phyloP scores from a whole-genome alignment of 2,113 vertebrate species.

The Nannobrachium achirus region DNA sequence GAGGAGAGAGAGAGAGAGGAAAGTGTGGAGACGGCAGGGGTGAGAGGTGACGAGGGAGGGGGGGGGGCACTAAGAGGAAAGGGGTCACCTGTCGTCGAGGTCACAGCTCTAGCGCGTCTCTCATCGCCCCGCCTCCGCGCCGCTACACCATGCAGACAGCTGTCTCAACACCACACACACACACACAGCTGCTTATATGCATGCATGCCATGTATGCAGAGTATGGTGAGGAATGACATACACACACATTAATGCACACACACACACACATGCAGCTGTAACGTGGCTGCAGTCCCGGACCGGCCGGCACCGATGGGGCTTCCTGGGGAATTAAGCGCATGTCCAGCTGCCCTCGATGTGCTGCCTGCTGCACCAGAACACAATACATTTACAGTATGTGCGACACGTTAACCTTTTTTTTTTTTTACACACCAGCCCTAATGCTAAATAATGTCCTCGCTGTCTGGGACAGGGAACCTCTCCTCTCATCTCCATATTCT shows the following conservation, averaged over 20 bases:
- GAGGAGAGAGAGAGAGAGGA: not conserved
- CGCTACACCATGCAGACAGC: constrained; percentile 71
- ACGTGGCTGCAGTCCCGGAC: constrained; percentile 75
- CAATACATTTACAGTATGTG: constrained; percentile 22
- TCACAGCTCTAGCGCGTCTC: constrained; percentile 65
- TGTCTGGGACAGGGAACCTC: no score
- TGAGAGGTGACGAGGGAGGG: not conserved
- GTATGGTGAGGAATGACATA: constrained; percentile 78
- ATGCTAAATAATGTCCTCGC: no score
- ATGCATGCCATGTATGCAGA: constrained; percentile 75
- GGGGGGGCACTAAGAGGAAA: not conserved
- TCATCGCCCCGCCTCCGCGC: constrained; percentile 72
- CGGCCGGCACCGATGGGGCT: constrained; percentile 76
- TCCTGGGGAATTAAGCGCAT: constrained; percentile 77
- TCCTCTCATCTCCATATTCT: no score
- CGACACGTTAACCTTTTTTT: no score
- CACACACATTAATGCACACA: constrained; percentile 37
- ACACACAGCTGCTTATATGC: constrained; percentile 67
- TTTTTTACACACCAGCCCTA: no score
- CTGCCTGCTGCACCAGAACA: constrained; percentile 41
- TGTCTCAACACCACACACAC: constrained; percentile 76
- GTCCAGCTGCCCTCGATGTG: constrained; percentile 62
- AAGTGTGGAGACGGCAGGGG: constrained; percentile 11
- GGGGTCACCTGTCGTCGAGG: constrained; percentile 69
- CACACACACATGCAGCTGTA: constrained; percentile 78